A percentile compares a stretch with the other conserved stretches of the same genome.
Evolutionary conservation across 23 tunicate genomes (phyloP).

Genomic region (Phallusia fumigata): DNA sequence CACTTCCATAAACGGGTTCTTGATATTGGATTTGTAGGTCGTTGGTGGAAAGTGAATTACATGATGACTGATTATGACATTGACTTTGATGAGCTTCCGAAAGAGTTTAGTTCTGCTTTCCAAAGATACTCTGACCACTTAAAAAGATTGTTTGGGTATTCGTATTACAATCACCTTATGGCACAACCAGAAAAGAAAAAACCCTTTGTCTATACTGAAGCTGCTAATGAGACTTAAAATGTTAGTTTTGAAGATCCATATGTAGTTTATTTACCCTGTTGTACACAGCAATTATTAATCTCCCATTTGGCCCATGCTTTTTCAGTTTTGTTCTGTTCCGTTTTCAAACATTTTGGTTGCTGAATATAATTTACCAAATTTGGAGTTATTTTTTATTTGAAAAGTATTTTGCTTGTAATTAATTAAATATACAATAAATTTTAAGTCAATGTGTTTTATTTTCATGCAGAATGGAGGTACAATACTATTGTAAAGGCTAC

Average conservation of each 20-base stretch:
- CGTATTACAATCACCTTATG: slow-evolving; percentile 41
- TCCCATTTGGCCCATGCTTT: too few species aligned
- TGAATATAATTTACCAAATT: too few species aligned
- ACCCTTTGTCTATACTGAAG: slow-evolving; percentile 32
- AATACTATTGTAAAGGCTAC: too few species aligned
- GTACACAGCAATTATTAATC: too few species aligned
- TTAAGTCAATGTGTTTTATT: too few species aligned
- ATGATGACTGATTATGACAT: slow-evolving; percentile 82
- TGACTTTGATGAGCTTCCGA: slow-evolving; percentile 67
- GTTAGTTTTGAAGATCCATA: not conserved
- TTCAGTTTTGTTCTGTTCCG: too few species aligned
- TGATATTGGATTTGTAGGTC: slow-evolving; percentile 63
- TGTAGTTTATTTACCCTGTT: too few species aligned
- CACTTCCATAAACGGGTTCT: slow-evolving; percentile 29
- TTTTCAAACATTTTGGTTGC: too few species aligned
- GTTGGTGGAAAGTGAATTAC: slow-evolving; percentile 69
- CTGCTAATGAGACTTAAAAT: not conserved
- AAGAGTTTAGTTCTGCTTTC: slow-evolving; percentile 36
- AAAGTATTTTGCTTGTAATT: too few species aligned
- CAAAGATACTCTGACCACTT: slow-evolving; percentile 20
- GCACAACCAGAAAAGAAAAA: slow-evolving; percentile 33
- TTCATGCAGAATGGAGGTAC: too few species aligned
- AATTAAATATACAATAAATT: too few species aligned
- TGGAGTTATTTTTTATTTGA: too few species aligned
- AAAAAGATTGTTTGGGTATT: slow-evolving; percentile 41